These are phyloP conservation scores for Brienomyrus longianalis DNA, from an alignment of 2,113 vertebrate species.

Conservation along the genomic window DNA sequence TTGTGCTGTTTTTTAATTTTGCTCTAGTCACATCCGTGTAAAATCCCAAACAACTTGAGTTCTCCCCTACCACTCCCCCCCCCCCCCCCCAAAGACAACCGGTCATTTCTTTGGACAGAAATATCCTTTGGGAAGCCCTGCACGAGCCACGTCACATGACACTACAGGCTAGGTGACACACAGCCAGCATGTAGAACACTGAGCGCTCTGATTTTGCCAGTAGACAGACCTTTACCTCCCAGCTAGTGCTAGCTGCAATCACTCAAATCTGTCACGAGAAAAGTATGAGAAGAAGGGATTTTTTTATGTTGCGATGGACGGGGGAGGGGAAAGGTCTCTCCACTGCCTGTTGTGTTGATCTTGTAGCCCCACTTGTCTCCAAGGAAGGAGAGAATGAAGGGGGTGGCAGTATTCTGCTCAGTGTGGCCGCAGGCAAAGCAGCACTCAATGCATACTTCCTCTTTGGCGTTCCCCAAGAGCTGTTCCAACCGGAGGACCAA, in stretches of 20 bases:
- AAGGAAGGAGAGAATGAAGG: not conserved
- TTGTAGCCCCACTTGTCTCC: not conserved
- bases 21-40: not conserved
- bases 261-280: not conserved
- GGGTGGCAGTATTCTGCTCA: constrained; percentile 12
- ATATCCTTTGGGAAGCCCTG: not conserved
- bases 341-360: not conserved
- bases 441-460: constrained; percentile 48
- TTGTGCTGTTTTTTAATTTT: not conserved
- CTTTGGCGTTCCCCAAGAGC: constrained; percentile 37
- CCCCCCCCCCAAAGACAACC: not conserved
- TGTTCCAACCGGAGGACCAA: constrained; percentile 33
- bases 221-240: not conserved
- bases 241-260: not conserved
- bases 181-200: not conserved
- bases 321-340: not conserved
- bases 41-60: not conserved
- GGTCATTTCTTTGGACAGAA: not conserved
- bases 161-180: not conserved
- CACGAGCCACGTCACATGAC: not conserved
- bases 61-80: not conserved
- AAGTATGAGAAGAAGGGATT: not conserved
- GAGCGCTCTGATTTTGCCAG: not conserved
- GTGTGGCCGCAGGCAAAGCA: constrained; percentile 34
- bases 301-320: not conserved